phyloP scores from a whole-genome alignment of 1,140 invertebrate species.

The Nautilus pompilius region DNA sequence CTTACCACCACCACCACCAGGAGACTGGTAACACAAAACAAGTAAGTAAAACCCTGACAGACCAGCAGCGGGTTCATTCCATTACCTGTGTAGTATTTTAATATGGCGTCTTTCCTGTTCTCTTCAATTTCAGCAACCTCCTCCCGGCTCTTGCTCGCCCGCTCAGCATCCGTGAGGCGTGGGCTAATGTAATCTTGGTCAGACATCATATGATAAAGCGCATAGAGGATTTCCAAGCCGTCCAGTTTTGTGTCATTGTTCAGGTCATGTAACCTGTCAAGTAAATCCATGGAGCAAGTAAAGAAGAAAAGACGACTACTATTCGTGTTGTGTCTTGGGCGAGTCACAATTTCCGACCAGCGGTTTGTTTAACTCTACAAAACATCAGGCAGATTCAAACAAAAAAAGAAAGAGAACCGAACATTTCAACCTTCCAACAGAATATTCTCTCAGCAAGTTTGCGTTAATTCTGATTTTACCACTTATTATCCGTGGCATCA shows the following conservation, averaged over 20 bases:
- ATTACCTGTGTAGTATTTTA: slow-evolving; percentile 37
- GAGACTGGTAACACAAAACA: too few relatives aligned
- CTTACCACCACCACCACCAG: too few relatives aligned
- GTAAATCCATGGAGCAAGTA: background rate
- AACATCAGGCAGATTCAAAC: background rate
- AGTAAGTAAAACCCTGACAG: too few relatives aligned
- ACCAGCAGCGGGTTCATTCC: too few relatives aligned
- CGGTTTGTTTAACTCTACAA: background rate
- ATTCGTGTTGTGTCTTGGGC: background rate
- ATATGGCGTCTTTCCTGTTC: slow-evolving; percentile 24
- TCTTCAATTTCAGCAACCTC: slow-evolving; percentile 29
- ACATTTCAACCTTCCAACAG: too few relatives aligned
- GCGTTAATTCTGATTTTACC: too few relatives aligned
- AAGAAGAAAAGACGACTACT: background rate
- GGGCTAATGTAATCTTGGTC: slow-evolving; percentile 26
- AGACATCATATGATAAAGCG: slow-evolving; percentile 40
- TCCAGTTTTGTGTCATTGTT: slow-evolving; percentile 46
- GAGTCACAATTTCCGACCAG: background rate
- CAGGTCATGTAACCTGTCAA: slow-evolving; percentile 43
- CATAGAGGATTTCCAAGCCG: slow-evolving; percentile 41
- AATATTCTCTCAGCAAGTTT: too few relatives aligned
- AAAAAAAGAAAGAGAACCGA: too few relatives aligned
- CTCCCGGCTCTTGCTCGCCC: slow-evolving; percentile 30
- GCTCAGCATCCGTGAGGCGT: slow-evolving; percentile 32
- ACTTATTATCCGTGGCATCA: too few relatives aligned